Conservation (phyloP, 2,113 vertebrate genomes). For the Excalfactoria chinensis region DNA sequence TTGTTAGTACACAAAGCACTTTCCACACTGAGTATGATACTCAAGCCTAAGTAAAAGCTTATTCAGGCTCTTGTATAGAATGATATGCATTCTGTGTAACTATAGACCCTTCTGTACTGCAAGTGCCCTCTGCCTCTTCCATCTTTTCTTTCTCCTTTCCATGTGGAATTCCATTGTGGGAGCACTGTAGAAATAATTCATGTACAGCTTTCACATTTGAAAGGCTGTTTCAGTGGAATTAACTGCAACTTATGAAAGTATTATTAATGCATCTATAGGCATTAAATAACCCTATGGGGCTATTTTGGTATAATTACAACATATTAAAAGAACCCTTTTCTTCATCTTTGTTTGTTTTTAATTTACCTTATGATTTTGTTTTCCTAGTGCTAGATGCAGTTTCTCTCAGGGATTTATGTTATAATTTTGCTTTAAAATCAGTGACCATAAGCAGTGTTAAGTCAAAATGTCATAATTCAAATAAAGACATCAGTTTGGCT, state of each 20-base stretch:
- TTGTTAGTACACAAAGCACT: not conserved
- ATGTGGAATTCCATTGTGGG: no score
- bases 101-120: not conserved
- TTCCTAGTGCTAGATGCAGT: not conserved
- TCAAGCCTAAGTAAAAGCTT: not conserved
- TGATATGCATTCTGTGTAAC: not conserved
- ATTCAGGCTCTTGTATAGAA: not conserved
- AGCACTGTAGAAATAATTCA: not conserved
- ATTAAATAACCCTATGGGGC: not conserved
- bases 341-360: not conserved
- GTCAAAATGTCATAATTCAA: not conserved
- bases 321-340: not conserved
- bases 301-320: not conserved
- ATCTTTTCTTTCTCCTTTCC: not conserved
- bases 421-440: not conserved
- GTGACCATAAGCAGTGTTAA: not conserved
- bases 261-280: not conserved
- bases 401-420: not conserved
- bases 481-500: not conserved
- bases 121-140: not conserved
- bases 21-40: not conserved
- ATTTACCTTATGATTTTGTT: not conserved
- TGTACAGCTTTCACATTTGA: not conserved
- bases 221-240: not conserved
- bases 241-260: not conserved